Evolutionary conservation across 2,113 vertebrate species (phyloP).

Genomic region (Astatotilapia flaviijosephi): DNA sequence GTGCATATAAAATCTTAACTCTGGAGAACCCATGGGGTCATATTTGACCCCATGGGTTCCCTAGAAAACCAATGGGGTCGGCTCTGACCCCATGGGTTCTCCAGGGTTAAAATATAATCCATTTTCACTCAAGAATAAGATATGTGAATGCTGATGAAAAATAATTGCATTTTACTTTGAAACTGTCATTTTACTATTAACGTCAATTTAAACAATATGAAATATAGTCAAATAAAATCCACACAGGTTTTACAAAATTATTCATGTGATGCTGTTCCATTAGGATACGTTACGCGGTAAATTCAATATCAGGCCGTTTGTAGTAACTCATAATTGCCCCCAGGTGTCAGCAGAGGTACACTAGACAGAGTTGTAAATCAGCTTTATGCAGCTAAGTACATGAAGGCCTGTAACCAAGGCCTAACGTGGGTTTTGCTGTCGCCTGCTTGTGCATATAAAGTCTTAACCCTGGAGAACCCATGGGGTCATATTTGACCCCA

Average conservation of each 20-base stretch:
- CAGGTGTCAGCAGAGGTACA: conserved; percentile 17
- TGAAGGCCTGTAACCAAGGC: neutral
- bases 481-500: no score
- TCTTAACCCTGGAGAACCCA: neutral
- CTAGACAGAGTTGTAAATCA: neutral
- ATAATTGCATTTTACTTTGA: no score
- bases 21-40: no score
- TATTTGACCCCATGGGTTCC: no score
- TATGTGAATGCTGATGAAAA: no score
- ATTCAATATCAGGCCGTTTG: neutral
- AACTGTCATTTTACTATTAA: neutral
- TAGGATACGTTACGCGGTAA: fast-evolving
- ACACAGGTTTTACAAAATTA: neutral
- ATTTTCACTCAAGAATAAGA: no score
- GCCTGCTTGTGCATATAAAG: neutral
- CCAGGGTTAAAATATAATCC: no score
- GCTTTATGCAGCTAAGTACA: neutral
- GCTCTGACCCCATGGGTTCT: no score
- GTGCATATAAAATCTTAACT: no score
- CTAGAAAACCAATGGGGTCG: no score
- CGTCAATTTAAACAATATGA: neutral
- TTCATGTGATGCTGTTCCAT: neutral
- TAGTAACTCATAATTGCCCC: neutral
- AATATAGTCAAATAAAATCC: neutral
- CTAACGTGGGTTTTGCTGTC: neutral